Evolutionary conservation across 53 echinoderm and acorn worm species (phyloP).

Genomic region (Luidia sarsii): DNA sequence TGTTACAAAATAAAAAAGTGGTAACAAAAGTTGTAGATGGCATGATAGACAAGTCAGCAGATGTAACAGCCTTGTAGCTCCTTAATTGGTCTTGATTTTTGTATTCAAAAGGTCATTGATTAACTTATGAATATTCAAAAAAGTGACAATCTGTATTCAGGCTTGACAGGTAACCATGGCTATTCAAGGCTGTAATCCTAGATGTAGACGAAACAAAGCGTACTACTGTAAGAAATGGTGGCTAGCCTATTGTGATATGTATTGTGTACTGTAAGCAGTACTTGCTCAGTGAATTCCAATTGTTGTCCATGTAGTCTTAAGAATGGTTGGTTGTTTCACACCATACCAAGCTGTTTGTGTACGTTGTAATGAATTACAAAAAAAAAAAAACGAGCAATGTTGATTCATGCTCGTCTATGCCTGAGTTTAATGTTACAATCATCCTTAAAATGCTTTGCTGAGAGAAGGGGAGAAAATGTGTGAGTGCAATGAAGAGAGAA

Average conservation of each 20-base stretch:
- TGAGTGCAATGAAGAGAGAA: neutral
- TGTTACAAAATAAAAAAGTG: too few relatives aligned
- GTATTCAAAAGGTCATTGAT: conserved; percentile 32
- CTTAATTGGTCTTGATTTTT: conserved; percentile 33
- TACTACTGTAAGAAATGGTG: conserved; percentile 16
- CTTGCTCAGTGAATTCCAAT: conserved; percentile 11
- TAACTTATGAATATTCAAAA: conserved; percentile 40
- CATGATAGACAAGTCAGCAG: neutral
- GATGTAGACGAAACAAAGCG: neutral
- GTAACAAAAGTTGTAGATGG: conserved; percentile 2
- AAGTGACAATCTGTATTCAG: conserved; percentile 30
- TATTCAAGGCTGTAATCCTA: neutral
- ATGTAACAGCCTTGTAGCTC: neutral
- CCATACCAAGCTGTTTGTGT: conserved; percentile 11
- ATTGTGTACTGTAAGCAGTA: conserved; percentile 41
- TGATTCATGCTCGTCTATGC: too few relatives aligned
- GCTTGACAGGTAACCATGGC: neutral
- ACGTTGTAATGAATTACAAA: neutral
- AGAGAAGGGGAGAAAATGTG: neutral
- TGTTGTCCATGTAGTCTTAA: conserved; percentile 11
- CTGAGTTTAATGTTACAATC: neutral
- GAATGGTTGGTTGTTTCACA: neutral
- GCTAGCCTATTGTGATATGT: conserved; percentile 24
- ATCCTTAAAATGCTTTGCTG: conserved; percentile 1
- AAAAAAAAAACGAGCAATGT: neutral